A percentile compares a stretch with the other conserved stretches of the same genome.
Evolutionary conservation across 2,797 vertebrate species (phyloP).

Genomic region (Gymnodraco acuticeps): DNA sequence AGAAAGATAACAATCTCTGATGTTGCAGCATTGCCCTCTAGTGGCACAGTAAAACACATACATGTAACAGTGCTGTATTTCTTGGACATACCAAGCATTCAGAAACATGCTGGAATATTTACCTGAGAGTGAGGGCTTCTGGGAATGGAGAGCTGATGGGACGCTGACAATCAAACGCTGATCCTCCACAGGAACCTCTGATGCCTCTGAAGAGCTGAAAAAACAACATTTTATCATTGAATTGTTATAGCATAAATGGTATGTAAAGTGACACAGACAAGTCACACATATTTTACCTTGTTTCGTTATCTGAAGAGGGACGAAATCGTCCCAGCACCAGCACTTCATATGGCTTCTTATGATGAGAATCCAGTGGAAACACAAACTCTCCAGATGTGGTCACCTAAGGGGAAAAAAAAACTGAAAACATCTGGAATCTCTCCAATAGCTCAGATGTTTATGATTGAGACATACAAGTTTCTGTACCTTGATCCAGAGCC

Average conservation of each 20-base stretch:
- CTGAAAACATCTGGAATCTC: slow-evolving; percentile 8
- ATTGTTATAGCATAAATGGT: neutral
- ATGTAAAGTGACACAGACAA: neutral
- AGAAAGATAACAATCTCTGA: slow-evolving; percentile 27
- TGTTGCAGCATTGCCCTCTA: slow-evolving; percentile 78
- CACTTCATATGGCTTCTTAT: slow-evolving; percentile 97
- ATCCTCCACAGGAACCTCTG: slow-evolving; percentile 82
- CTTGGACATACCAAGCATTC: neutral
- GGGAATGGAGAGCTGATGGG: slow-evolving; percentile 94
- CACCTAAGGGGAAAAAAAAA: slow-evolving; percentile 78
- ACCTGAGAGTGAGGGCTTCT: slow-evolving; percentile 96
- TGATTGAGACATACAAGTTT: neutral
- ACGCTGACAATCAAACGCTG: slow-evolving; percentile 91
- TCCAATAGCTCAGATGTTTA: neutral
- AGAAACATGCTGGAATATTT: slow-evolving; percentile 16
- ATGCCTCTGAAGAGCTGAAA: slow-evolving; percentile 76
- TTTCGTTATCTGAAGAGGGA: slow-evolving; percentile 31
- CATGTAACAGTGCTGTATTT: neutral
- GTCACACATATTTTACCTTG: slow-evolving; percentile 50
- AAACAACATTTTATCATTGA: neutral
- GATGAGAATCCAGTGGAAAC: slow-evolving; percentile 93
- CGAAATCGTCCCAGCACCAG: slow-evolving; percentile 89
- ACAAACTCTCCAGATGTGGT: slow-evolving; percentile 93
- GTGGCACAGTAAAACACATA: slow-evolving; percentile 47
- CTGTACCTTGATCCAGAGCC: slow-evolving; percentile 95